phyloP scores from a whole-genome alignment of 2,888 invertebrate genomes.

The Ecdyonurus torrentis region DNA sequence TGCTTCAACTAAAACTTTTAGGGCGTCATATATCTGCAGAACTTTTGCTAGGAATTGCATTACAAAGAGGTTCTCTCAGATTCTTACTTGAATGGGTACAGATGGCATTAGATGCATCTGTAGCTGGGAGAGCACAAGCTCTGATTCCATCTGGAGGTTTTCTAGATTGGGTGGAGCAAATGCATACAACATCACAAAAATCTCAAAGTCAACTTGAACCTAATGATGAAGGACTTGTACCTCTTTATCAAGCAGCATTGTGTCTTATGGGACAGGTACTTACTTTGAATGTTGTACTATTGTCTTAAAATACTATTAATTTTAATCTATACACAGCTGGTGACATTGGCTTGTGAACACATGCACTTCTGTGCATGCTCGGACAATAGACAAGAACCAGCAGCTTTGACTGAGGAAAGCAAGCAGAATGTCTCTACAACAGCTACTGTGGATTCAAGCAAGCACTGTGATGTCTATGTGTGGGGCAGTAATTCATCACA shows the following conservation, averaged over 20 bases:
- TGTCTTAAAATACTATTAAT: not conserved
- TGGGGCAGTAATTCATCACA: constrained; percentile 49
- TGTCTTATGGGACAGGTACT: constrained; percentile 33
- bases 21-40: constrained; percentile 25
- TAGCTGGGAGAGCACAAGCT: constrained; percentile 1
- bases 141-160: constrained; percentile 10
- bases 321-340: constrained; percentile 19
- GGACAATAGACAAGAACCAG: not conserved
- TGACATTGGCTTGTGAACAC: constrained; percentile 28
- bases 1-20: not conserved
- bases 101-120: constrained; percentile 30
- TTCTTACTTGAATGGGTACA: constrained; percentile 44
- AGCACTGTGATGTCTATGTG: constrained; percentile 37
- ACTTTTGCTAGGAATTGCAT: constrained; percentile 35
- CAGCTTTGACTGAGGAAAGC: not conserved
- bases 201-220: constrained; percentile 12
- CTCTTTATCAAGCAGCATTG: constrained; percentile 35
- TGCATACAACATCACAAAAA: constrained; percentile 12
- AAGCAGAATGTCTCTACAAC: not conserved
- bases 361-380: constrained; percentile 21
- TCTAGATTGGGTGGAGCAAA: constrained; percentile 11
- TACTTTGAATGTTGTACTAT: constrained; percentile 2
- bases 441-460: constrained; percentile 11
- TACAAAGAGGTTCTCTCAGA: constrained; percentile 40
- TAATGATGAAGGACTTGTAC: constrained; percentile 21